A percentile compares a stretch with the other conserved stretches of the same genome.
Conservation (phyloP, 1,140 invertebrate genomes). For the Drosophila erecta region DNA sequence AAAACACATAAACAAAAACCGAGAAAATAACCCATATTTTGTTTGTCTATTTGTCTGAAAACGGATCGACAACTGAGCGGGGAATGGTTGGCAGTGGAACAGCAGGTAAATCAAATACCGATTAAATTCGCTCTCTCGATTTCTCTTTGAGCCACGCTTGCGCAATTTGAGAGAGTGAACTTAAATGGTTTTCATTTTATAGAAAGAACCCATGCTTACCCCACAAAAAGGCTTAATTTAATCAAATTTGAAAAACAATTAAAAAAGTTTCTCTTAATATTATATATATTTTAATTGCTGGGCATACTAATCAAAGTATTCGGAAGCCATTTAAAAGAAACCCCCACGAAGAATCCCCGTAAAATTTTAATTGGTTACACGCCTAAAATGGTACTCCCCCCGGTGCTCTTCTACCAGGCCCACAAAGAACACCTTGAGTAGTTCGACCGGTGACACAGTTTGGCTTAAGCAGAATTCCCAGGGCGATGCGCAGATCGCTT, state of each 20-base stretch:
- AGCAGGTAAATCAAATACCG: conserved; percentile 13
- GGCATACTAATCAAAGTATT: no score
- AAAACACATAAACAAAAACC: conserved; percentile 21
- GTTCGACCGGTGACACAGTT: conserved; percentile 28
- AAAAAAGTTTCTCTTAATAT: no score
- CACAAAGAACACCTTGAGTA: conserved; percentile 18
- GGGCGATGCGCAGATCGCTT: conserved; percentile 8
- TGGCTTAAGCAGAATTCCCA: conserved; percentile 11
- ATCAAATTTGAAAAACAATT: background rate
- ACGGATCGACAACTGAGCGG: conserved; percentile 16
- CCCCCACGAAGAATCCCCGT: background rate
- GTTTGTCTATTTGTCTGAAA: conserved; percentile 20
- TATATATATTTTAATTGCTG: background rate
- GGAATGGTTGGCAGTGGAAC: conserved; percentile 18
- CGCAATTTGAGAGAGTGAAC: conserved; percentile 27
- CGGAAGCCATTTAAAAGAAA: background rate
- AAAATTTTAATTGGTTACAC: background rate
- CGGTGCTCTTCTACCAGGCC: background rate
- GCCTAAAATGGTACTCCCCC: background rate
- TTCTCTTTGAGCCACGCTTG: conserved; percentile 29
- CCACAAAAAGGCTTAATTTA: background rate
- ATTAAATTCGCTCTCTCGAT: conserved; percentile 5
- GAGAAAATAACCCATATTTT: conserved; percentile 14
- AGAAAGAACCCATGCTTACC: background rate
- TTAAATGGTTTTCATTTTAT: background rate